Evolutionary conservation across 2,797 vertebrate species (phyloP).

Genomic region (Diglossa cyanea): DNA sequence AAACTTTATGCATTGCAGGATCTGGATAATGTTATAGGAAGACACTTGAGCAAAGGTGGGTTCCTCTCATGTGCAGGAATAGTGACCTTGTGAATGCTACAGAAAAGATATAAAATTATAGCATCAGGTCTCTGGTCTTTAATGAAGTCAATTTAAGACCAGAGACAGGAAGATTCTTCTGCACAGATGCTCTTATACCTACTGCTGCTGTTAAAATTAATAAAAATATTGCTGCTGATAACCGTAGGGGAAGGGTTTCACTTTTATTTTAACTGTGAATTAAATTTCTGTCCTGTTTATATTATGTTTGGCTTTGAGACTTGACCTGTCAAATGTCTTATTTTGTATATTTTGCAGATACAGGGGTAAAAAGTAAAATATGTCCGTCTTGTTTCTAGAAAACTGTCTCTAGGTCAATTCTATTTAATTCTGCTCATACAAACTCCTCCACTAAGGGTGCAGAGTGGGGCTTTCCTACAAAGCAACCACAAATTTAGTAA

Average conservation of each 20-base stretch:
- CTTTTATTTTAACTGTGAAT: slow-evolving; percentile 53
- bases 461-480: neutral
- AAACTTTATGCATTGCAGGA: neutral
- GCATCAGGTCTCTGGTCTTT: neutral
- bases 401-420: neutral
- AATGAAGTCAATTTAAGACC: neutral
- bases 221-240: neutral
- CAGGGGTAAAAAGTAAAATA: neutral
- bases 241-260: neutral
- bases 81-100: neutral
- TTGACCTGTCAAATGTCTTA: neutral
- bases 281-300: slow-evolving; percentile 40
- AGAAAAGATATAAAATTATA: slow-evolving; percentile 5
- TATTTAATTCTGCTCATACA: neutral
- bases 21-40: neutral
- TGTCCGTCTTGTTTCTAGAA: neutral
- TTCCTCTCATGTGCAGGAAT: neutral
- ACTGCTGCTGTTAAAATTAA: slow-evolving; percentile 14
- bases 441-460: neutral
- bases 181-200: neutral
- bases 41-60: neutral
- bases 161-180: neutral
- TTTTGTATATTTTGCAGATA: neutral
- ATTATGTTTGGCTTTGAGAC: neutral
- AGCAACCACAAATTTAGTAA: slow-evolving; percentile 37